Base-by-base conservation (phyloP, 2,888 invertebrate species). In the Herminia tarsipennalis region DNA sequence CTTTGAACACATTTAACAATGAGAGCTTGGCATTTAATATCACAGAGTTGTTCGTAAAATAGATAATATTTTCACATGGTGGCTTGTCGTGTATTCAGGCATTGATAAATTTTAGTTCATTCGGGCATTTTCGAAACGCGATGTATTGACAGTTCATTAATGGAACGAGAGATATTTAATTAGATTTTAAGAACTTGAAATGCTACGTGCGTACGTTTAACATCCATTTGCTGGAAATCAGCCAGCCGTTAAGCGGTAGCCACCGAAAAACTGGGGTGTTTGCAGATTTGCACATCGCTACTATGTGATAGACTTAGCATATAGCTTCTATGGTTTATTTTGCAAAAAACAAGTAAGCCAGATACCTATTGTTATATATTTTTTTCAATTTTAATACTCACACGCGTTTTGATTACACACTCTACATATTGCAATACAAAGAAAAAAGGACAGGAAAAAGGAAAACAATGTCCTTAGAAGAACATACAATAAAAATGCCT, bases 171-270 rank as follows among this genome's bases (percentile, higher is more conserved):
- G 34, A 37, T 52, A 57, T 62, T 59, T 48, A 62, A 59, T 61
- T 51, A 49, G 45, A 35, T 49, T 53, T 56, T 50, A 29, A 40
- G 56, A 30, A 53, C 21, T 35, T 33, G 6, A 4, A n/a, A n/a
- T n/a, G n/a, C 21, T 17, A 35, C 32, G 24, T 41, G 32, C 50
- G 36, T 44, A 52, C n/a, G n/a, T 51, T 47, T 44, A 52, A 62
- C 49, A 66, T 62, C n/a, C 63, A 62, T 62, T 62, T 18, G 52
- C 56, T 74, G 75, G 69, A 61, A 47, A 21, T 21, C 36, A 6
- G 51, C 51, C 51, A 49, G 39, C 28, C n/a, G 12, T 36, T 25
- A 18, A 20, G 6, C 8, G 13, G 18, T 18, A 40, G 17, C 21
- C 36, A 20, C 16, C 28, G 21, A 29, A 54, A 49, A 53, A 39